Percentiles rank a stretch among this genome's conserved stretches.
These are phyloP conservation scores for Onychostoma macrolepis DNA, from an alignment of 2,113 vertebrate species.

Conservation along the genomic window DNA sequence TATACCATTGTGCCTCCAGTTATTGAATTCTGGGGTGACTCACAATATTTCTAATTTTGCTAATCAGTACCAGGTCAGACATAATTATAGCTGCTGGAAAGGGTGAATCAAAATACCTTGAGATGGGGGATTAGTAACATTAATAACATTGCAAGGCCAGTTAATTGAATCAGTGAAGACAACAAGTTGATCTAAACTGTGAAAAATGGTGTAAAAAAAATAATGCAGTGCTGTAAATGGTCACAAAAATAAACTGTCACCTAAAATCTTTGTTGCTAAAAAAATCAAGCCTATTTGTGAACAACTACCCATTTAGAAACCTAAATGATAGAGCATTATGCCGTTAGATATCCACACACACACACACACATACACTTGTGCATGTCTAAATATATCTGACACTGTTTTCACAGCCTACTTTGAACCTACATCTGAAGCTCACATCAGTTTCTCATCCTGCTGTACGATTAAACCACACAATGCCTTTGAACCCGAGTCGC, in stretches of 20 bases:
- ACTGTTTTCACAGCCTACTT: constrained; percentile 1
- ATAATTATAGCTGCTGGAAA: no score
- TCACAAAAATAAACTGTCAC: no score
- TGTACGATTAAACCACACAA: constrained; percentile 60
- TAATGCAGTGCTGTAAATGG: no score
- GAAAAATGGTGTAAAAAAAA: background rate
- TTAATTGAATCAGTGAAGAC: background rate
- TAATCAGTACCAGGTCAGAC: no score
- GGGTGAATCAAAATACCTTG: no score
- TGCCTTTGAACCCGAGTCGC: constrained; percentile 83
- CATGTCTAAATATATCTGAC: background rate
- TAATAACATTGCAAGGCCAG: background rate
- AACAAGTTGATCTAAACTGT: background rate
- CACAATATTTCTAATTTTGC: no score
- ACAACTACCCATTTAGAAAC: background rate
- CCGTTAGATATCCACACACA: background rate
- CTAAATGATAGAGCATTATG: background rate
- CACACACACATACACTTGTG: background rate
- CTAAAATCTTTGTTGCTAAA: background rate
- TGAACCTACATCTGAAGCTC: background rate
- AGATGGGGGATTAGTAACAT: no score
- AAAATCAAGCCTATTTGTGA: background rate
- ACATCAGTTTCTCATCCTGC: background rate
- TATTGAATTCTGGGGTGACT: background rate
- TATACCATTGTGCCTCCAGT: background rate